Evolutionary conservation across 2,797 vertebrate species (phyloP), one percentile per base, ranked within the genome.

Genomic region (Chiroxiphia lanceolata): DNA sequence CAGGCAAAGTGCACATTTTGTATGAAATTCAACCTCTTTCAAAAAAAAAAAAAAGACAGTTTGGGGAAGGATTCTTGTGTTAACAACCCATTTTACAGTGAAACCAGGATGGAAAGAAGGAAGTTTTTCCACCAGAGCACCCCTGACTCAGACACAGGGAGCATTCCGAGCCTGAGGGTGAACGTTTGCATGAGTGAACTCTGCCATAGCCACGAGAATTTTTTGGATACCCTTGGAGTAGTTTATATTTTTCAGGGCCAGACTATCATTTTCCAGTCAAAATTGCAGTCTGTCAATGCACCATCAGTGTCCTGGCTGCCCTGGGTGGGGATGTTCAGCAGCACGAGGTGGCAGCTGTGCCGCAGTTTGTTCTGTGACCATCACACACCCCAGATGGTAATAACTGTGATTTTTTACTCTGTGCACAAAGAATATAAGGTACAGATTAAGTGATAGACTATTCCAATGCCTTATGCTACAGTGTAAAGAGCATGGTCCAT

Each of bases 101-200:
- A 65, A 33, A 7, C 21, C 60, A 19, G 38, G 21, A 15, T 27
- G 48, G 25, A 26, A n/a, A 36, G 68, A 23, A 44, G n/a, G 36
- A 23, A 9, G 5, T 12, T 83, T 40, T 42, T 26, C 75, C 53
- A 4, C 11, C 21, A 27, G 40, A 51, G 26, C 61, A 4, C 22
- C 29, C 60, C 45, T 5, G n/a, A 15, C 8, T 11, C 13, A 27
- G 50, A 10, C 36, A 6, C 38, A 6, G 18, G 7, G n/a, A 83
- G 13, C 15, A 10, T 65, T 75, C n/a, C 4, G 6, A 36, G 33
- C 40, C 57, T 67, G 2, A 29, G 40, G 13, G 26, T 22, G 1
- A 15, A 1, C 1, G 0, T 22, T 63, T 56, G 23, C 1, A 1
- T 12, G 56, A 45, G 47, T 11, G 13, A 83, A 12, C 29, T 56